phyloP scores from a whole-genome alignment of 2,797 vertebrate species.

The Alcedo atthis region DNA sequence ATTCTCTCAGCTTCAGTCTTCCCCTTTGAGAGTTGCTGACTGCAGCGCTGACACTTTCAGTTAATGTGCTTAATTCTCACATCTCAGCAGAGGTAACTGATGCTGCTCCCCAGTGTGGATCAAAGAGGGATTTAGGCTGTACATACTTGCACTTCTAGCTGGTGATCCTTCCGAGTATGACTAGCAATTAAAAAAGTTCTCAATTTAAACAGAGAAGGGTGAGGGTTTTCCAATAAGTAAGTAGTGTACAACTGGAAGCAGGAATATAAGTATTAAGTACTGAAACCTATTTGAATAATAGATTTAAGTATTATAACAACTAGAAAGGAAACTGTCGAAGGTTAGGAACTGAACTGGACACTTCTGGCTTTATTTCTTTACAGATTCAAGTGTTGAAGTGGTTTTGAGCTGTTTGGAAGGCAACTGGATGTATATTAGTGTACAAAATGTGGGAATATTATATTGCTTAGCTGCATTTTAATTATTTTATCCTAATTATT shows the following conservation, averaged over 20 bases:
- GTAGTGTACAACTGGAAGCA: background rate
- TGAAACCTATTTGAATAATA: background rate
- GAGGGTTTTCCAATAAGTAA: background rate
- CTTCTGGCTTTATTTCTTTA: background rate
- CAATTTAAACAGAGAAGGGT: background rate
- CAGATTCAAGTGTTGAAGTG: background rate
- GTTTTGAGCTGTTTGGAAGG: background rate
- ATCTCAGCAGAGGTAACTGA: background rate
- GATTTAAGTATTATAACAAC: background rate
- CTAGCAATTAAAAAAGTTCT: background rate
- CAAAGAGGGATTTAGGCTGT: background rate
- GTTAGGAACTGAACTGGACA: background rate
- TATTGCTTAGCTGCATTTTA: background rate
- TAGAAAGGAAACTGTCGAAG: background rate
- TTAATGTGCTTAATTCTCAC: background rate
- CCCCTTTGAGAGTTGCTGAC: background rate
- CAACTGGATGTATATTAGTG: fast-evolving
- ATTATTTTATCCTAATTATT: background rate
- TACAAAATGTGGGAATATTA: background rate
- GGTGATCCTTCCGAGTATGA: background rate
- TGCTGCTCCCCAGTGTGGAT: background rate
- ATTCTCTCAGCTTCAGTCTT: background rate
- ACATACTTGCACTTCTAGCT: background rate
- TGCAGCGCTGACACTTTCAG: background rate
- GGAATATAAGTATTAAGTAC: background rate